phyloP scores from a whole-genome alignment of 2,888 invertebrate species.

The Elmis aenea region DNA sequence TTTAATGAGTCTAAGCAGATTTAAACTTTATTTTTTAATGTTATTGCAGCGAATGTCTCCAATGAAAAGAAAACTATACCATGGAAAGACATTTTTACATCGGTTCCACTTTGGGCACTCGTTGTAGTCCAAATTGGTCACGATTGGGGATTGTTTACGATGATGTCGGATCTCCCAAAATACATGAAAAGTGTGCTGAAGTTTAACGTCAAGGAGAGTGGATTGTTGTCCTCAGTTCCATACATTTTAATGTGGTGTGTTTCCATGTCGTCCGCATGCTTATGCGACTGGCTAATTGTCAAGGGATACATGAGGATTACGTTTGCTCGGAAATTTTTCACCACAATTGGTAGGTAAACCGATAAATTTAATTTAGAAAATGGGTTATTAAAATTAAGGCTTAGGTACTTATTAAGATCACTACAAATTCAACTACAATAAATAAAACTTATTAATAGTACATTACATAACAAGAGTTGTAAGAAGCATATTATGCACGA shows the following conservation, averaged over 20 bases:
- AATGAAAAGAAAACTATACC: too few species aligned
- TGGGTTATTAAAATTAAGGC: too few species aligned
- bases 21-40: too few species aligned
- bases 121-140: constrained; percentile 68
- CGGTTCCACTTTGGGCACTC: constrained; percentile 68
- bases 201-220: constrained; percentile 60
- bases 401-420: too few species aligned
- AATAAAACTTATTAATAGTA: too few species aligned
- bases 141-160: constrained; percentile 67
- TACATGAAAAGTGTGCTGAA: constrained; percentile 65
- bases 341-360: constrained; percentile 61
- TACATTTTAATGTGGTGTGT: constrained; percentile 64
- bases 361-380: not conserved
- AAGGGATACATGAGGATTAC: constrained; percentile 53
- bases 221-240: constrained; percentile 58
- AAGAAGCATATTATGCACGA: too few species aligned
- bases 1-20: too few species aligned
- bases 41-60: too few species aligned
- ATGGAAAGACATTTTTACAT: constrained; percentile 66
- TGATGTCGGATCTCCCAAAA: constrained; percentile 66
- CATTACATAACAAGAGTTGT: too few species aligned
- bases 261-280: constrained; percentile 58
- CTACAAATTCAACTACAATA: too few species aligned
- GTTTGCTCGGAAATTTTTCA: constrained; percentile 60
- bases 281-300: constrained; percentile 65